phyloP scores from a whole-genome alignment of 2,797 vertebrate species.

The Mycteria americana region DNA sequence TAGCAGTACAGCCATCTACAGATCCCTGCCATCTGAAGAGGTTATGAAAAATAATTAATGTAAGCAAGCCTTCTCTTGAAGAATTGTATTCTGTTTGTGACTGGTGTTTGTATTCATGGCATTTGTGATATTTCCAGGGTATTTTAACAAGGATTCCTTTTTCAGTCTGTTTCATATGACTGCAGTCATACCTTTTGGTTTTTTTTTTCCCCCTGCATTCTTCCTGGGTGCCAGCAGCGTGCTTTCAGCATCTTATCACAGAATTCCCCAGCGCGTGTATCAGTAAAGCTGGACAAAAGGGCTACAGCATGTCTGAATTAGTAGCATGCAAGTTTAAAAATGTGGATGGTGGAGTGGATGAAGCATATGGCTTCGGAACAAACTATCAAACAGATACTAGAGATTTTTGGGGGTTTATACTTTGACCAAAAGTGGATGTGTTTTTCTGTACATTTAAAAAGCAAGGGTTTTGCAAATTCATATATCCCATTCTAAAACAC shows the following conservation, averaged over 20 bases:
- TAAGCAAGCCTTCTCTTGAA: neutral
- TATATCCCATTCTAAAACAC: neutral
- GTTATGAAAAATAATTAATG: neutral
- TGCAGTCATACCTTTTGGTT: neutral
- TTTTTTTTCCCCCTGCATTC: no score
- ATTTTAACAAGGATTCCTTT: neutral
- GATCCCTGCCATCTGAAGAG: neutral
- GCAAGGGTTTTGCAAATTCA: neutral
- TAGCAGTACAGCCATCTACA: neutral
- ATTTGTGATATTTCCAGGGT: neutral
- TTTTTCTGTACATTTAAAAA: neutral
- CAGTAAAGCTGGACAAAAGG: neutral
- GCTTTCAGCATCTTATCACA: neutral
- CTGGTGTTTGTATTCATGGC: fast-evolving
- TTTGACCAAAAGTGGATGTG: neutral
- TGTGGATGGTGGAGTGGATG: neutral
- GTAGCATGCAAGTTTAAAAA: neutral
- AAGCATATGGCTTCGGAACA: neutral
- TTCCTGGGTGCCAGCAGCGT: neutral
- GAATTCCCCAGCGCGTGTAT: fast-evolving
- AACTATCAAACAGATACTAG: neutral
- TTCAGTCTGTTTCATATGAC: neutral
- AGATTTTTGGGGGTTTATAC: neutral
- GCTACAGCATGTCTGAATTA: neutral
- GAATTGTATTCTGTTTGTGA: neutral